Base-by-base conservation (phyloP, 2,888 invertebrate species). In the Luperina testacea region DNA sequence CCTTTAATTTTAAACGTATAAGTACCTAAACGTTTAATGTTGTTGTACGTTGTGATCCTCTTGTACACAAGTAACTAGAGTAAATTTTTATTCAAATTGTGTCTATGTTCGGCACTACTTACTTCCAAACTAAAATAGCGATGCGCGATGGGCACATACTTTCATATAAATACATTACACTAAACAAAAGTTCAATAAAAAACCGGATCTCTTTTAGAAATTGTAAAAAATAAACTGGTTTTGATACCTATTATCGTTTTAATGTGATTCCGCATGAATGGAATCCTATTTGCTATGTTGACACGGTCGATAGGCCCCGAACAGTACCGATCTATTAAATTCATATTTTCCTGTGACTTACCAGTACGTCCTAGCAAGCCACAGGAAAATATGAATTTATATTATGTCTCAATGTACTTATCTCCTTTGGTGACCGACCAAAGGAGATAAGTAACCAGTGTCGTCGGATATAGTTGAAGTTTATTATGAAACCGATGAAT, bases 221-320 rank as follows among this genome's bases (percentile, higher is more conserved):
- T 24, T n/a, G 7, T 32, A 53, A 45, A 42, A 65, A 67, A 59
- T 65, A 45, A 81, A 59, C 9, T 53, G 38, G 6, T n/a, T 15
- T 15, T 67, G 42, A 51, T 74, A 32, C 32, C 32, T 32, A 7
- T 73, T 73, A 81, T 67, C 75, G 42, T 78, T 69, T 32, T 59
- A 75, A 75, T 82, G 53, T 68, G n/a, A 75, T 75, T 68, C 61
- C 45, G 24, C 77, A 82, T 80, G 75, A 61, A 67, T 75, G 67
- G 45, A 68, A 53, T 45, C 45, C 61, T 82, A 82, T 68, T 53
- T 82, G 82, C 9, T 38, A 38, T 75, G 17, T 75, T 82, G 51
- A 75, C 42, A 80, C 51, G 82, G 20, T 75, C 11, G 76, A 53
- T 61, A 53, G 59, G 17, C 51, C 48, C 27, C 32, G 27, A 9